Percentiles rank a stretch among this genome's conserved stretches.
Evolutionary conservation across 2,797 vertebrate species (phyloP).

Genomic region (Fistularia tabacaria): DNA sequence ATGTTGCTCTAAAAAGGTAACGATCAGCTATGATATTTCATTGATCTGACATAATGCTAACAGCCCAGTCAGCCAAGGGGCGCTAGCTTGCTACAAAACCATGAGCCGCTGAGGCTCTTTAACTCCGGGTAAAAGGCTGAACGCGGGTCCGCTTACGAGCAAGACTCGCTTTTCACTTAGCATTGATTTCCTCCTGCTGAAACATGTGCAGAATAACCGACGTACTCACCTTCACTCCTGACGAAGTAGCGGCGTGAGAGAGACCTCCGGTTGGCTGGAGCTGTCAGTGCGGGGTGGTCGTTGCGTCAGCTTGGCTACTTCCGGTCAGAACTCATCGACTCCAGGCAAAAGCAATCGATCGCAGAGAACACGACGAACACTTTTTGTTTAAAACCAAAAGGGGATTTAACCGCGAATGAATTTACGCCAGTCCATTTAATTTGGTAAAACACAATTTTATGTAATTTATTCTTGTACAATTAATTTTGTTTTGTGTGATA

Average conservation of each 20-base stretch:
- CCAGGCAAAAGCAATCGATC: slow-evolving; percentile 49
- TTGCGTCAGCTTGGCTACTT: slow-evolving; percentile 34
- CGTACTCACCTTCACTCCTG: slow-evolving; percentile 26
- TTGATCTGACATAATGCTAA: background rate
- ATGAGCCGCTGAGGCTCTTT: slow-evolving; percentile 36
- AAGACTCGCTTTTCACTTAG: background rate
- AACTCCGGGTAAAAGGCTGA: background rate
- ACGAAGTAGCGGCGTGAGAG: background rate
- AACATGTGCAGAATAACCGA: background rate
- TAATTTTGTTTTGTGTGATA: too few species aligned
- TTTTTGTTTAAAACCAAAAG: background rate
- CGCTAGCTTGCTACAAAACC: slow-evolving; percentile 37
- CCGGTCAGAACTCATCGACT: too few species aligned
- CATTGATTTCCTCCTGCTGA: too few species aligned
- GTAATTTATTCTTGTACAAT: too few species aligned
- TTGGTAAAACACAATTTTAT: too few species aligned
- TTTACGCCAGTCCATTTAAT: too few species aligned
- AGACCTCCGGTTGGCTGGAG: slow-evolving; percentile 8
- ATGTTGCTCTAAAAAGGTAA: too few species aligned
- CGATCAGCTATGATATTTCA: too few species aligned
- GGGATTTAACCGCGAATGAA: background rate
- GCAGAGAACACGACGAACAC: background rate
- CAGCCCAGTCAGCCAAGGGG: background rate
- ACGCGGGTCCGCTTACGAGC: background rate
- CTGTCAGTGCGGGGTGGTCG: slow-evolving; percentile 54